These are phyloP conservation scores for Catharus ustulatus DNA, from an alignment of 2,797 vertebrate genomes.

Conservation along the genomic window DNA sequence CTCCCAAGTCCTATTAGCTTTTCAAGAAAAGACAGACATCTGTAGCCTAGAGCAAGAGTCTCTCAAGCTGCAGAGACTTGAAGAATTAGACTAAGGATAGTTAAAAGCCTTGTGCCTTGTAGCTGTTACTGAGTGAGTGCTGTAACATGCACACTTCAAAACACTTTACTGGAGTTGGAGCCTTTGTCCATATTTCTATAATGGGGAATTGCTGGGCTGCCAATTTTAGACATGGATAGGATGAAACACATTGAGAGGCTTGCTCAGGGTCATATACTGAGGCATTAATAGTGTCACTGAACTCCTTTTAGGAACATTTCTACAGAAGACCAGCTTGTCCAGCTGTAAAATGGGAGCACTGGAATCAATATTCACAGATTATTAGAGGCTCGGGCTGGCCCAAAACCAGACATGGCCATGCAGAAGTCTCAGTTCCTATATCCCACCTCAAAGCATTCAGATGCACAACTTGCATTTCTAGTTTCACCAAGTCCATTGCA, in stretches of 20 bases:
- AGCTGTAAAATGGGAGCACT: background rate
- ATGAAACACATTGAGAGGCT: background rate
- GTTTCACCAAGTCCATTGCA: background rate
- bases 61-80: background rate
- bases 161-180: background rate
- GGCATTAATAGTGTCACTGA: background rate
- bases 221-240: background rate
- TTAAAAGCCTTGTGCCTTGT: background rate
- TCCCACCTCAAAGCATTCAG: background rate
- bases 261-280: background rate
- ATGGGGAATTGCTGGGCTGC: background rate
- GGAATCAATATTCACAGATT: background rate
- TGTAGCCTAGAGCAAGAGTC: constrained; percentile 4
- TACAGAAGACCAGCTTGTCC: background rate
- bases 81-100: background rate
- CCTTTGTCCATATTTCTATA: background rate
- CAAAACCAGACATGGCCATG: background rate
- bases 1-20: background rate
- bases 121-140: background rate
- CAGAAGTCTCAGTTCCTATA: background rate
- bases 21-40: background rate
- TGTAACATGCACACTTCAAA: background rate
- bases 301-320: background rate
- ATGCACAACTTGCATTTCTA: background rate
- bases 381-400: background rate